phyloP scores from a whole-genome alignment of 2,797 vertebrate species.

The Hylomyscus alleni region DNA sequence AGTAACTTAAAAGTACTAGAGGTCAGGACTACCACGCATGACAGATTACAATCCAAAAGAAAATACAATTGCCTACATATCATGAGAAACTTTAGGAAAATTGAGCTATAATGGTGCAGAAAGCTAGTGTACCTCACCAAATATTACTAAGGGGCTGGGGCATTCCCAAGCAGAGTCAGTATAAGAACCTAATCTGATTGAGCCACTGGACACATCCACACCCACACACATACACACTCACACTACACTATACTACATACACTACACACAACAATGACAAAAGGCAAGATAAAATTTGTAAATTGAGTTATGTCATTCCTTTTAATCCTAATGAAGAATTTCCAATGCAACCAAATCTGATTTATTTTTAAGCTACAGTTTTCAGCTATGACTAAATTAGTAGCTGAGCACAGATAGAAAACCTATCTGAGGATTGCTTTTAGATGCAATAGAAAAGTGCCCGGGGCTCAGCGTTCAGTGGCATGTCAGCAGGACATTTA shows the following conservation, averaged over 20 bases:
- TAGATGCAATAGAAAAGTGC: not conserved
- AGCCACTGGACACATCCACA: not conserved
- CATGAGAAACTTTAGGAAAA: not conserved
- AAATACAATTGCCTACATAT: not conserved
- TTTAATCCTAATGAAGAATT: constrained; percentile 53
- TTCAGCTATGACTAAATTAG: constrained; percentile 19
- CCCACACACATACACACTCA: not conserved
- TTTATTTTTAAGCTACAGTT: not conserved
- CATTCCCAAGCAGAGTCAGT: not conserved
- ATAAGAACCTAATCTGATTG: not conserved
- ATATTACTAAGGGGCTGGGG: not conserved
- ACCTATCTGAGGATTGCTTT: not conserved
- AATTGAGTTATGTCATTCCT: constrained; percentile 31
- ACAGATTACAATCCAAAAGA: not conserved
- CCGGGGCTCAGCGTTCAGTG: not conserved
- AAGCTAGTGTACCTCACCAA: not conserved
- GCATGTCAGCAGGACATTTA: not conserved
- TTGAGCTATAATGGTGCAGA: not conserved
- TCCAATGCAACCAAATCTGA: constrained; percentile 38
- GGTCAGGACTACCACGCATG: not conserved
- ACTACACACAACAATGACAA: not conserved
- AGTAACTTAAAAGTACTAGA: not conserved
- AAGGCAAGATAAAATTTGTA: not conserved
- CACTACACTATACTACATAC: not conserved
- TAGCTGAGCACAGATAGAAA: not conserved